These are phyloP conservation scores for Caenorhabditis doughertyi DNA, from an alignment of 2,888 invertebrate genomes.

Conservation along the genomic window DNA sequence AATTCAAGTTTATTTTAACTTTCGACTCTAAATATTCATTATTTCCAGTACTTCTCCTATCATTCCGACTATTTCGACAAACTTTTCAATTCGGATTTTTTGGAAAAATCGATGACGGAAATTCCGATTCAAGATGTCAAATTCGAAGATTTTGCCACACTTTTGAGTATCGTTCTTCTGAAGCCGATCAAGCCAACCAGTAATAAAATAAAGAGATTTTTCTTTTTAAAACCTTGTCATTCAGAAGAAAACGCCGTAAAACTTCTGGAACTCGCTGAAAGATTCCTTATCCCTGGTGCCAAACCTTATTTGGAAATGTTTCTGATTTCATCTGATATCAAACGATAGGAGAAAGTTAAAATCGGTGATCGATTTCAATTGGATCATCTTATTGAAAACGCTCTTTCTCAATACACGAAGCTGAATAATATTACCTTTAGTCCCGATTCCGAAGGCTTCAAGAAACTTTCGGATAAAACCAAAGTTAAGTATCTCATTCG, in stretches of 20 bases:
- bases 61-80: conserved; percentile 18
- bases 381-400: neutral
- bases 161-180: too few relatives aligned
- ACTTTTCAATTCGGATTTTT: neutral
- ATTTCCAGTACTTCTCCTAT: conserved; percentile 24
- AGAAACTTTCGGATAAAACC: too few relatives aligned
- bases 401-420: too few relatives aligned
- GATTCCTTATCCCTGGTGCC: neutral
- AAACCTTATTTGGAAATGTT: conserved; percentile 1
- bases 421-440: too few relatives aligned
- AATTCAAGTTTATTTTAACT: too few relatives aligned
- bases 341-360: neutral
- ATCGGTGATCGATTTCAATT: neutral
- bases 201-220: too few relatives aligned
- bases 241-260: too few relatives aligned
- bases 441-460: too few relatives aligned
- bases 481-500: too few relatives aligned
- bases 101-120: neutral
- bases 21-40: too few relatives aligned
- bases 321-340: neutral
- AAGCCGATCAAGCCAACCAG: too few relatives aligned
- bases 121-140: neutral
- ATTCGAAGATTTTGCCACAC: neutral
- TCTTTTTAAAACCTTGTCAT: too few relatives aligned
- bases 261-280: conserved; percentile 10